These are phyloP conservation scores for Orthosia gothica DNA, from an alignment of 2,888 invertebrate genomes.

Conservation along the genomic window DNA sequence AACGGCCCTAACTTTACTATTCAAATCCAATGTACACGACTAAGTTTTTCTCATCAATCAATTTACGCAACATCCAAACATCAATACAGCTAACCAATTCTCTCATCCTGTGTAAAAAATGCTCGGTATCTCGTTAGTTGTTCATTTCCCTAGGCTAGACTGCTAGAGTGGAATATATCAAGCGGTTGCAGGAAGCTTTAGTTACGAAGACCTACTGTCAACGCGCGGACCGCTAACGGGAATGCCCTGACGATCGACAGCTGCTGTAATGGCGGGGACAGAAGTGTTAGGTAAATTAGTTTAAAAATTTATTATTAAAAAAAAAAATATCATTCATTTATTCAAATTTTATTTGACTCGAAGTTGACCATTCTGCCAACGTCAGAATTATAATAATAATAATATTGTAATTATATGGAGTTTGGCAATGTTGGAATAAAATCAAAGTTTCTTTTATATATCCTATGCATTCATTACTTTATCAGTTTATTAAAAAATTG, in stretches of 20 bases:
- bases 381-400: too few relatives aligned
- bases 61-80: constrained; percentile 29
- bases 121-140: constrained; percentile 70
- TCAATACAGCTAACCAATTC: constrained; percentile 30
- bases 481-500: not conserved
- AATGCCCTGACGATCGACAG: constrained; percentile 76
- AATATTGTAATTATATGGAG: too few relatives aligned
- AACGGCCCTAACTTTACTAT: too few relatives aligned
- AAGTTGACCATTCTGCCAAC: too few relatives aligned
- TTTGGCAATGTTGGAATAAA: too few relatives aligned
- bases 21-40: not conserved
- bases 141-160: constrained; percentile 73
- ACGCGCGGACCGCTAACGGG: constrained; percentile 78
- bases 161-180: constrained; percentile 74
- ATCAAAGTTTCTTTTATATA: too few relatives aligned
- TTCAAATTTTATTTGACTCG: too few relatives aligned
- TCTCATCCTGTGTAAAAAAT: constrained; percentile 67
- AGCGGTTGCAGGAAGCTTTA: constrained; percentile 77
- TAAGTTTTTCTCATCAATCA: constrained; percentile 28
- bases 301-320: not conserved
- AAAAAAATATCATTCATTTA: not conserved
- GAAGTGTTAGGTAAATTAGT: constrained; percentile 45
- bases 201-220: constrained; percentile 81
- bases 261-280: constrained; percentile 69
- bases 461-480: too few relatives aligned